Evolutionary conservation across 2,113 vertebrate species (phyloP).

Genomic region (Pterocles burchelli): DNA sequence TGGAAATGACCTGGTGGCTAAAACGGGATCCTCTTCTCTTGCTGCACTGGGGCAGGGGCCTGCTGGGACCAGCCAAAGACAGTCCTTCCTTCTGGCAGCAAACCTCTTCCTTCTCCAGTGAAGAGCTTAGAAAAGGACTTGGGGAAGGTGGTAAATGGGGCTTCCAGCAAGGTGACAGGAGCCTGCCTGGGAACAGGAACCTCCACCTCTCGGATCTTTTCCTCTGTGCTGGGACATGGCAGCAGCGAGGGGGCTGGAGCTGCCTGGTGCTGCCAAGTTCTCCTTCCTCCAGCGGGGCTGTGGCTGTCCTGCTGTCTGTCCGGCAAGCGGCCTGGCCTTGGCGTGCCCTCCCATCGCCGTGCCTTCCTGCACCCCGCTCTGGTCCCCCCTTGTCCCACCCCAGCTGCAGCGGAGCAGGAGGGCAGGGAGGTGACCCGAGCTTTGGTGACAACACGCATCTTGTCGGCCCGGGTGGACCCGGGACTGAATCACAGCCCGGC

Average conservation of each 20-base stretch:
- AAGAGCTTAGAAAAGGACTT: background rate
- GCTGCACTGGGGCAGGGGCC: background rate
- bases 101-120: background rate
- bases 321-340: background rate
- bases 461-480: background rate
- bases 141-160: background rate
- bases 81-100: background rate
- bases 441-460: fast-evolving
- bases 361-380: no score
- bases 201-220: background rate
- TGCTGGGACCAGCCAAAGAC: background rate
- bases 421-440: background rate
- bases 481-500: background rate
- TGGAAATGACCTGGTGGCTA: background rate
- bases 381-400: no score
- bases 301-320: background rate
- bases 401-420: background rate
- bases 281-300: no score
- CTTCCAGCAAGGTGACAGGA: background rate
- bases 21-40: background rate
- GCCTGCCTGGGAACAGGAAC: background rate
- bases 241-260: background rate
- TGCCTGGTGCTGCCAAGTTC: fast-evolving
- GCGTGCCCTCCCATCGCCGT: fast-evolving
- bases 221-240: fast-evolving